Evolutionary conservation across 2,797 vertebrate genomes (phyloP), one percentile per base, ranked within the genome.

Genomic region (Pangasius djambal): DNA sequence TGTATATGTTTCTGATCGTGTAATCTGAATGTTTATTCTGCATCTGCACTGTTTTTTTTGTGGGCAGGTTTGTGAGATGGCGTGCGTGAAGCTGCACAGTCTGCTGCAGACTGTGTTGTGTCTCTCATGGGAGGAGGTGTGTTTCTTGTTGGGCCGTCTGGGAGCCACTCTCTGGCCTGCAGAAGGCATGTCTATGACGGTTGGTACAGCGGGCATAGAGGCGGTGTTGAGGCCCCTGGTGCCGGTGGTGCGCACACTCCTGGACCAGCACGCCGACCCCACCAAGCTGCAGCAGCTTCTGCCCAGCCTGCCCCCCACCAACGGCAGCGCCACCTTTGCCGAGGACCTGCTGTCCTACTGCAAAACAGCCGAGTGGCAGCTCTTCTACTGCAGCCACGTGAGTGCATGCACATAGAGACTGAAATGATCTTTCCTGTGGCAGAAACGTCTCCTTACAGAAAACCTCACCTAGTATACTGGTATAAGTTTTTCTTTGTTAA

Each of bases 271-370:
- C 59, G 98, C 98, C 0, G 96, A 97, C 91, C 96, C 94, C 0
- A 79, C 97, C 89, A 95, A 94, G 87, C 96, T 99, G 57, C 97
- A 97, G 90, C 93, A 90, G 37, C 96, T 97, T 37, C 95, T 99
- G 48, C 98, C 99, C 28, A 98, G 96, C 3, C 94, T 99, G 91
- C 98, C 98, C 0, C 94, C 97, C 89, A 98, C 98, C 92, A 99
- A 99, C 0, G 98, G 98, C 94, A 99, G 98, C 93, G 95, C 97
- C 92, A 99, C 97, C 28, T 98, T 98, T 83, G 97, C 97, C 0
- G 97, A 99, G 93, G 98, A 99, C 92, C 97, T 99, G 92, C 97
- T 97, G 94, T 92, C 91, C 59, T 99, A 98, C 93, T 98, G 97
- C 91, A 92, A 89, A 91, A 97, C 96, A 0, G 85, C 92, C 0